Evolutionary conservation across 1,140 invertebrate genomes (phyloP), one percentile per base, ranked within the genome.

Genomic region (Panagrolaimus sp.): DNA sequence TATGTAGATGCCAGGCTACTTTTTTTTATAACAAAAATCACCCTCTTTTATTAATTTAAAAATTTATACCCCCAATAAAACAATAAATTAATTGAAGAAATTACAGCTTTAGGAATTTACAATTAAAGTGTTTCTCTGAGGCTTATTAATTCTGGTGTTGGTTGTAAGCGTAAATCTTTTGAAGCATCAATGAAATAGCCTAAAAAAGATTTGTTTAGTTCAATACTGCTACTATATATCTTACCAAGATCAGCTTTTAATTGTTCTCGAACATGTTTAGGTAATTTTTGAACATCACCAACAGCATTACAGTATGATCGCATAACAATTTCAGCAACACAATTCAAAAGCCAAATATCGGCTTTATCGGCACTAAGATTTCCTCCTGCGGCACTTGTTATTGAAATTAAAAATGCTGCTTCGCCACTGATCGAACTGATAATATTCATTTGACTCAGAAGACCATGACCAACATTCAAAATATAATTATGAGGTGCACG

Each of bases 401-500:
- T 64, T 32, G 63, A 32, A 64, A 17, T 43, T 64, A 21, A 17
- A 43, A 64, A 64, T 1, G 28, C 12, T 12, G 63, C 14, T 9
- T 64, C 28, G 24, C 28, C 28, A 8, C 15, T 24, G 43, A 24
- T 10, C 1, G 43, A n/a, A 21, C 28, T 64, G 12, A 64, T 43
- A 8, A 43, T 43, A 43, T 64, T 64, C 63, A 64, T 43, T 15
- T 43, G 28, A 3, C 38, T 32, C 2, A 64, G 43, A n/a, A 64
- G 28, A n/a, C 17, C 28, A 17, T 64, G 63, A 2, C 63, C 63
- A 32, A 32, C 63, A 43, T 17, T 43, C 10, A 43, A 12, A 32
- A 64, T 64, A 43, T 64, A 64, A 43, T 64, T 64, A 28, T 64
- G 63, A 38, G 63, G 63, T 10, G 63, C 63, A 38, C 28, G 28